Percentiles rank a stretch among this genome's conserved stretches.
phyloP scores from a whole-genome alignment of 2,797 vertebrate genomes.

The Anguilla obscura region DNA sequence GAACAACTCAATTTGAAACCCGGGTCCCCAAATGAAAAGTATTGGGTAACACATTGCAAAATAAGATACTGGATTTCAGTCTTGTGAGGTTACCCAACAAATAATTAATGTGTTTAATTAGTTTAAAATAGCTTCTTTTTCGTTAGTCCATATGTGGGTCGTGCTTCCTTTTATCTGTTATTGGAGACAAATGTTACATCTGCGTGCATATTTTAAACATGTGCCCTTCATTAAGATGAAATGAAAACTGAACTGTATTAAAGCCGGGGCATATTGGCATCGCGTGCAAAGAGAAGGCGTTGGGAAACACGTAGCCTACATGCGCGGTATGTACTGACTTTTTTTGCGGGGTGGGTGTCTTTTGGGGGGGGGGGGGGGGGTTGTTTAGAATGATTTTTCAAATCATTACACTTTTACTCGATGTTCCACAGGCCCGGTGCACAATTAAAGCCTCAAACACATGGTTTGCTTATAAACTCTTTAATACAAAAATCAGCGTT shows the following conservation, averaged over 20 bases:
- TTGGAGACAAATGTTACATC: slow-evolving; percentile 44
- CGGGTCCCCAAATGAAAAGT: not conserved
- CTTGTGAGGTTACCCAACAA: not conserved
- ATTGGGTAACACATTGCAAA: not conserved
- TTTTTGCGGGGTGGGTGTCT: not conserved
- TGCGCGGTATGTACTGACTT: not conserved
- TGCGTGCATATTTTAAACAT: slow-evolving; percentile 68
- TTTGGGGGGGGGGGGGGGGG: no score
- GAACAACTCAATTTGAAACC: not conserved
- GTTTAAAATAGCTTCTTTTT: slow-evolving; percentile 16
- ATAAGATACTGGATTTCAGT: not conserved
- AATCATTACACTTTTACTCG: not conserved
- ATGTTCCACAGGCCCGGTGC: not conserved
- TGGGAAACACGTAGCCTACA: not conserved
- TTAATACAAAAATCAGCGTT: slow-evolving; percentile 72
- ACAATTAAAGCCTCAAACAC: slow-evolving; percentile 28
- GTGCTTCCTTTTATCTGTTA: slow-evolving; percentile 46
- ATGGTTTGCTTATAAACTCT: slow-evolving; percentile 61
- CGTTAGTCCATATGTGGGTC: slow-evolving; percentile 11
- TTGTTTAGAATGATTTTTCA: not conserved
- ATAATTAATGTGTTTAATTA: not conserved
- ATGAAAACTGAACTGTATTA: slow-evolving; percentile 41
- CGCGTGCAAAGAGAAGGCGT: not conserved
- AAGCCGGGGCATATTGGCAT: not conserved
- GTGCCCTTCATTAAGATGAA: slow-evolving; percentile 58